Percentiles rank a stretch among this genome's conserved stretches.
These are phyloP conservation scores for Epiblema foenella DNA, from an alignment of 2,888 invertebrate species.

Conservation along the genomic window DNA sequence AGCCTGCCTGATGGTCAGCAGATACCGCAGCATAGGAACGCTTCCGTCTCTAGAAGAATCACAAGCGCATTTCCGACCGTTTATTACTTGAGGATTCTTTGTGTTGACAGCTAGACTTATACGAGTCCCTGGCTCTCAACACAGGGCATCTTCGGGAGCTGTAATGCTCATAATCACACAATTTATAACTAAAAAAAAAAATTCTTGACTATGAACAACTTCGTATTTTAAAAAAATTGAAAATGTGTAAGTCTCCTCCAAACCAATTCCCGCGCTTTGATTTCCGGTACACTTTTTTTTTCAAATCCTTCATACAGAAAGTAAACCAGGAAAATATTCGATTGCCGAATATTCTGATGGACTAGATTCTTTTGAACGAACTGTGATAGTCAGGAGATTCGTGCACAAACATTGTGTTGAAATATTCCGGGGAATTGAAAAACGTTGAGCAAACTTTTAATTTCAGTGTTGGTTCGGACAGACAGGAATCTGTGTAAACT, in stretches of 20 bases:
- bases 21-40: no score
- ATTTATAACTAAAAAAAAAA: no score
- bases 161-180: no score
- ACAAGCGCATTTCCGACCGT: no score
- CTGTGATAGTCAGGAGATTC: conserved; percentile 26
- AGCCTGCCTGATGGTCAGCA: no score
- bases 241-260: neutral
- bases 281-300: conserved; percentile 2
- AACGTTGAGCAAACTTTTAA: conserved; percentile 23
- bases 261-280: neutral
- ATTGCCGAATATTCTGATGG: conserved; percentile 8
- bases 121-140: no score
- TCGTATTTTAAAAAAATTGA: no score
- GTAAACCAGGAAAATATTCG: conserved; percentile 33
- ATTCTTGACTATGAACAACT: no score
- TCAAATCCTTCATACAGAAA: conserved; percentile 15
- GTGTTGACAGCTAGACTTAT: no score
- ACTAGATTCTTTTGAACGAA: neutral
- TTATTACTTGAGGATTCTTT: no score
- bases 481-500: neutral
- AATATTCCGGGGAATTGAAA: conserved; percentile 25
- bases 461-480: neutral
- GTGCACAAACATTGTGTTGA: conserved; percentile 11
- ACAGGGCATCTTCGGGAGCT: no score
- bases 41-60: no score